phyloP scores from a whole-genome alignment of 2,888 invertebrate genomes.

The Iphiclides podalirius region DNA sequence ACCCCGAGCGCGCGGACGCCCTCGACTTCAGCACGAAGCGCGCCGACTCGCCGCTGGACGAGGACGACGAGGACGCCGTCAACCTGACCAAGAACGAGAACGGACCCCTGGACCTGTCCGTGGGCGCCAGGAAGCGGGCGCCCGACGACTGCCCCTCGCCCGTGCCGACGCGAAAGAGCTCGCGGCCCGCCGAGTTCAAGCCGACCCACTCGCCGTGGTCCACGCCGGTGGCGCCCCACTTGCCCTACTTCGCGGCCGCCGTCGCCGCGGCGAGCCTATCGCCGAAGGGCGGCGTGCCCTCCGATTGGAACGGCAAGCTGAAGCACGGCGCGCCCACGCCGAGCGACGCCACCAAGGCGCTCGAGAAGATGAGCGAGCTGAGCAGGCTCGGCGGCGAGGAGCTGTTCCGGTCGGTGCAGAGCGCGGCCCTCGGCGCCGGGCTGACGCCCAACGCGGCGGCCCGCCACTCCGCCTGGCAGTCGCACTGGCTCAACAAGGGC shows the following conservation, averaged over 20 bases:
- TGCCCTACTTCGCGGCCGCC: conserved; percentile 90
- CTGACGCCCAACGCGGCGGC: conserved; percentile 81
- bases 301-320: conserved; percentile 89
- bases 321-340: conserved; percentile 84
- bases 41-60: conserved; percentile 69
- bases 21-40: conserved; percentile 91
- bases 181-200: conserved; percentile 84
- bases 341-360: conserved; percentile 91
- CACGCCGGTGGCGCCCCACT: conserved; percentile 87
- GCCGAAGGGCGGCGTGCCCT: conserved; percentile 83
- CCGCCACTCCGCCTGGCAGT: conserved; percentile 96
- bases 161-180: conserved; percentile 83
- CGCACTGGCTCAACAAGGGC: conserved; percentile 98
- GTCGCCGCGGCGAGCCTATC: conserved; percentile 88
- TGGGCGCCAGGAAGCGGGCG: conserved; percentile 86
- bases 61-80: conserved; percentile 83
- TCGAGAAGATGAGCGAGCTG: conserved; percentile 95
- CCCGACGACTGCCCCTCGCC: conserved; percentile 82
- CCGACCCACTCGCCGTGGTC: conserved; percentile 88
- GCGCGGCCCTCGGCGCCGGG: conserved; percentile 72
- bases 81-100: conserved; percentile 85
- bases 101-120: conserved; percentile 90
- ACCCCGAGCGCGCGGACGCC: conserved; percentile 81
- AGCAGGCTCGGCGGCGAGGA: conserved; percentile 91
- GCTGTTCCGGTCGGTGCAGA: conserved; percentile 83